These are phyloP conservation scores for Blennius ocellaris DNA, from an alignment of 2,113 vertebrate species.

Conservation along the genomic window DNA sequence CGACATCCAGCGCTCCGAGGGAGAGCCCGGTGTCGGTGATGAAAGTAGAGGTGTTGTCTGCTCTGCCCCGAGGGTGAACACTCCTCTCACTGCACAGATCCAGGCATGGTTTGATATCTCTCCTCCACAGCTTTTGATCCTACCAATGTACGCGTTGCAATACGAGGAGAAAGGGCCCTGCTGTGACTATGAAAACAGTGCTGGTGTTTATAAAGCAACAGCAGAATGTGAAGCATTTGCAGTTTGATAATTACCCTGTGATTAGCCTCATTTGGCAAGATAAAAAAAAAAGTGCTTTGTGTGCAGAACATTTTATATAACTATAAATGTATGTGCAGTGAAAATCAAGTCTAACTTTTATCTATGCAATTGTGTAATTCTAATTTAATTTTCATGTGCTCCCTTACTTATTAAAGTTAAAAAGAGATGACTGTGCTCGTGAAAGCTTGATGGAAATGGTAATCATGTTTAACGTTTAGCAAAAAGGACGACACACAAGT, in stretches of 20 bases:
- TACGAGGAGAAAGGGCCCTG: conserved; percentile 33
- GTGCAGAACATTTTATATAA: conserved; percentile 2
- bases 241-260: conserved; percentile 36
- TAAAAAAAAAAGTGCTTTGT: neutral
- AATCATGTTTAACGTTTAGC: neutral
- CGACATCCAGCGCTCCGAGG: conserved; percentile 24
- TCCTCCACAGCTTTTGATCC: conserved; percentile 53
- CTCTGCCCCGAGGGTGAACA: conserved; percentile 53
- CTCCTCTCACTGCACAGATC: conserved; percentile 47
- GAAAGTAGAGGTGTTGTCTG: conserved; percentile 67
- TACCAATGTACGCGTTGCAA: conserved; percentile 50
- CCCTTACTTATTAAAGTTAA: neutral
- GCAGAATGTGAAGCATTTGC: conserved; percentile 29
- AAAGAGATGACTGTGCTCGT: neutral
- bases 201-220: conserved; percentile 42
- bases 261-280: conserved; percentile 12
- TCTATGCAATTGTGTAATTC: neutral
- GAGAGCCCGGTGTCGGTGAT: conserved; percentile 45
- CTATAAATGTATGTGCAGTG: neutral
- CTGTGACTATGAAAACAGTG: conserved; percentile 49
- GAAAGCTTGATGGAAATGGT: neutral
- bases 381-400: neutral
- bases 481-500: neutral
- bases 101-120: conserved; percentile 61
- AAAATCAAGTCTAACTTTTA: neutral